A percentile compares a stretch with the other conserved stretches of the same genome.
Evolutionary conservation across 2,797 vertebrate genomes (phyloP).

Genomic region (Lithobates pipiens): DNA sequence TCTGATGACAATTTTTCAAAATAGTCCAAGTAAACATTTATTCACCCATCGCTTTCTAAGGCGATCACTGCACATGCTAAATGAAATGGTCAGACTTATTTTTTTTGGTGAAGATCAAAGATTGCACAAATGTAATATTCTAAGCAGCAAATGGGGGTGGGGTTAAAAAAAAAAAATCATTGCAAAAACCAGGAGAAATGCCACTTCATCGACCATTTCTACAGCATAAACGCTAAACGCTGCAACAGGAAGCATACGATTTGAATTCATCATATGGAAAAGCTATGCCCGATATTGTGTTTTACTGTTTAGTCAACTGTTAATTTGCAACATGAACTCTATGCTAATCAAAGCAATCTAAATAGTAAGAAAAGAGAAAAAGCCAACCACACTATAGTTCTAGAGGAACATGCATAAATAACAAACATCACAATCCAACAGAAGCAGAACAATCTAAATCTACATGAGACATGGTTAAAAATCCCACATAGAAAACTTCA

Average conservation of each 20-base stretch:
- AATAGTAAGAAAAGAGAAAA: background rate
- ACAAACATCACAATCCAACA: slow-evolving; percentile 23
- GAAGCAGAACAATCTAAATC: background rate
- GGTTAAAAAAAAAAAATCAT: too few relatives aligned
- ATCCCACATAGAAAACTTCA: background rate
- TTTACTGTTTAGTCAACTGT: background rate
- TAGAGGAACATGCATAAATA: slow-evolving; percentile 2
- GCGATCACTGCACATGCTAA: too few relatives aligned
- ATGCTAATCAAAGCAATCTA: background rate
- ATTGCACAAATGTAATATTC: too few relatives aligned
- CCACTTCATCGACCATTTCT: background rate
- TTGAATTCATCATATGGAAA: too few relatives aligned
- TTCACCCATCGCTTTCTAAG: too few relatives aligned
- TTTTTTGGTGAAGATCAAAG: too few relatives aligned
- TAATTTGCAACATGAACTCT: background rate
- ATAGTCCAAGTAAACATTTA: too few relatives aligned
- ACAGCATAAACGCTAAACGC: background rate
- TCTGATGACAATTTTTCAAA: too few relatives aligned
- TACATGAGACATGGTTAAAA: background rate
- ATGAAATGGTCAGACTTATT: too few relatives aligned
- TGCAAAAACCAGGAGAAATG: background rate
- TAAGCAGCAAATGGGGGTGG: too few relatives aligned
- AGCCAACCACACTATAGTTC: background rate
- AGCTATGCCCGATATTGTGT: too few relatives aligned
- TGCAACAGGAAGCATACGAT: too few relatives aligned